These are phyloP conservation scores for Diplolepis rosae DNA, from an alignment of 2,888 invertebrate genomes.

Conservation along the genomic window DNA sequence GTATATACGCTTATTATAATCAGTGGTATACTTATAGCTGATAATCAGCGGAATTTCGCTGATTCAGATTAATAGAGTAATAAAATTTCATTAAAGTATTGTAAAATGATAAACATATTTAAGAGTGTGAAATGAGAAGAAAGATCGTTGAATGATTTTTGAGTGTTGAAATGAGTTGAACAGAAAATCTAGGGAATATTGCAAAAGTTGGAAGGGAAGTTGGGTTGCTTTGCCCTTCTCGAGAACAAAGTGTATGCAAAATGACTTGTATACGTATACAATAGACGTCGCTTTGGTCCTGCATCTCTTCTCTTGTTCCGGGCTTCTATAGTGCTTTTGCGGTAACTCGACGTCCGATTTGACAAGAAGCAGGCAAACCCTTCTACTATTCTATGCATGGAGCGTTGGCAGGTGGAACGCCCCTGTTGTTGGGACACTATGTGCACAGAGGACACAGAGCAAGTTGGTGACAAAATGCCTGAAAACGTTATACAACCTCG, in stretches of 20 bases:
- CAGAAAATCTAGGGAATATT: conserved; percentile 62
- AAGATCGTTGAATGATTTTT: too few relatives aligned
- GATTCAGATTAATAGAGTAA: too few relatives aligned
- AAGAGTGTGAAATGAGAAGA: too few relatives aligned
- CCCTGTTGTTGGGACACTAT: conserved; percentile 37
- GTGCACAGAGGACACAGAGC: conserved; percentile 38
- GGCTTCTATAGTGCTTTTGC: conserved; percentile 40
- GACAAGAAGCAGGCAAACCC: conserved; percentile 49
- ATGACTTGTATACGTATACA: conserved; percentile 47
- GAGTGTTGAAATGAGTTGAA: conserved; percentile 48
- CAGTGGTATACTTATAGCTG: too few relatives aligned
- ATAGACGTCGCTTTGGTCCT: conserved; percentile 32
- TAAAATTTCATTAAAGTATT: too few relatives aligned
- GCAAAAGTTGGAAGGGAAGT: conserved; percentile 57
- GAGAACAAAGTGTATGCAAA: conserved; percentile 60
- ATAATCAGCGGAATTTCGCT: too few relatives aligned
- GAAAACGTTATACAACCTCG: conserved; percentile 39
- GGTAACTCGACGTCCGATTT: conserved; percentile 56
- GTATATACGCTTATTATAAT: too few relatives aligned
- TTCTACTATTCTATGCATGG: conserved; percentile 57
- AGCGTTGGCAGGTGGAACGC: conserved; percentile 41
- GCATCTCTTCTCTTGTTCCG: conserved; percentile 38
- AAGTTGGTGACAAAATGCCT: conserved; percentile 42
- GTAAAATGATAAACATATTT: too few relatives aligned
- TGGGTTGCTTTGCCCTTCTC: conserved; percentile 49